Evolutionary conservation across 1,140 invertebrate species (phyloP), one percentile per base, ranked within the genome.

Genomic region (Mizuhopecten yessoensis): DNA sequence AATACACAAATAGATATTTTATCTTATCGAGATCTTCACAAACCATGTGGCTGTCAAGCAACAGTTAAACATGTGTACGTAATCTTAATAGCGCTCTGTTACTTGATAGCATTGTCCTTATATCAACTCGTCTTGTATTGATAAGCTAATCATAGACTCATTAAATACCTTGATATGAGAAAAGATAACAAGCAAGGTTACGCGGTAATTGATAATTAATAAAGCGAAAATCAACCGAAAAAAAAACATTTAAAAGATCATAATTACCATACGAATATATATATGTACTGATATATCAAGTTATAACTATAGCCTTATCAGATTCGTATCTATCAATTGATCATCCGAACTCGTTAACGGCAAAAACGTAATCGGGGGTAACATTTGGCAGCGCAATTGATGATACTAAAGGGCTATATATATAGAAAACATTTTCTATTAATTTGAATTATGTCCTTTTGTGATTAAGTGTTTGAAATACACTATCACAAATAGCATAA

Each of bases 391-490:
- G 29, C 23, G 57, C n/a, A n/a, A 75, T 75, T 75, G 29, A 75
- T 29, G 23, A 5, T 7, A 75, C 2, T 75, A 75, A 29, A 23
- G 2, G 57, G 57, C 5, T 45, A 75, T 75, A 75, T n/a, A 75
- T 75, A 75, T 75, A 75, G 57, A 75, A 75, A n/a, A 75, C n/a
- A 75, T 23, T 75, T 75, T 75, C 23, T 75, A 75, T 75, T 45
- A 75, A 75, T 75, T 75, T 75, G 29, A 75, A 75, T 75, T 75
- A 75, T 75, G 17, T 29, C 57, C n/a, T 17, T 75, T 75, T 75
- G 57, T 75, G 57, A 75, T 75, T 75, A 75, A 75, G 57, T 75
- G 57, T 75, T 75, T 75, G 57, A 75, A 75, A 75, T 75, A 75
- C 57, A 75, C 57, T 75, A n/a, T 75, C 57, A 23, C 5, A 75